Evolutionary conservation across 2,113 vertebrate genomes (phyloP), one percentile per base, ranked within the genome.

Genomic region (Dromiciops gliroides): DNA sequence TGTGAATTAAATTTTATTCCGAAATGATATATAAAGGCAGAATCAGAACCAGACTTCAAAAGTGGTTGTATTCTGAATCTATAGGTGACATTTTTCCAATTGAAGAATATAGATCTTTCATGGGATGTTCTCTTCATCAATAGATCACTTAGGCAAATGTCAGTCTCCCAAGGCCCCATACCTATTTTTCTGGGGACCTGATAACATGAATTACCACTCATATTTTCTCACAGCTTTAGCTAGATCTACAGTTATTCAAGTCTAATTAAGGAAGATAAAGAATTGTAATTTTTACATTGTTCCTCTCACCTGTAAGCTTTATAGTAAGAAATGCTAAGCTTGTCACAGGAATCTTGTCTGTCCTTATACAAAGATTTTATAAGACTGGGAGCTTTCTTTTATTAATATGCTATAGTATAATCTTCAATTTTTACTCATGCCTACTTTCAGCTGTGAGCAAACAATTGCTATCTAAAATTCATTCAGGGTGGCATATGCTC

Each of bases 221-320:
- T 91, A 89, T 96, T 96, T 95, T 95, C 96, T 96, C 92, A 95
- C 49, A 91, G 94, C 94, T 97, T 94, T 93, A 96, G 88, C 93
- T 94, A 95, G 92, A 96, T 94, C 97, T 97, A 56, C 96, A 93
- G 93, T 94, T 67, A 98, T 90, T 95, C 95, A 50, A 60, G 75
- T 94, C 96, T 97, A 98, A 98, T 97, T 98, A 98, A 97, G 95
- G 91, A 95, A 97, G 95, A 97, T 95, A 97, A 97, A 98, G 95
- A 97, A 96, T 96, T 96, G 92, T 95, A 94, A 95, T 97, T 97
- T 97, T 97, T 91, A 92, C 91, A 90, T 50, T 93, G 92, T 89
- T 94, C 51, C 89, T 97, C 67, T 97, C 96, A 96, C 97, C 96
- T 95, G 89, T 94, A 94, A 96, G 97, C 93, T 93, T 96, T 95